Conservation (phyloP, 2,113 vertebrate genomes). For the Eubucco bourcierii region DNA sequence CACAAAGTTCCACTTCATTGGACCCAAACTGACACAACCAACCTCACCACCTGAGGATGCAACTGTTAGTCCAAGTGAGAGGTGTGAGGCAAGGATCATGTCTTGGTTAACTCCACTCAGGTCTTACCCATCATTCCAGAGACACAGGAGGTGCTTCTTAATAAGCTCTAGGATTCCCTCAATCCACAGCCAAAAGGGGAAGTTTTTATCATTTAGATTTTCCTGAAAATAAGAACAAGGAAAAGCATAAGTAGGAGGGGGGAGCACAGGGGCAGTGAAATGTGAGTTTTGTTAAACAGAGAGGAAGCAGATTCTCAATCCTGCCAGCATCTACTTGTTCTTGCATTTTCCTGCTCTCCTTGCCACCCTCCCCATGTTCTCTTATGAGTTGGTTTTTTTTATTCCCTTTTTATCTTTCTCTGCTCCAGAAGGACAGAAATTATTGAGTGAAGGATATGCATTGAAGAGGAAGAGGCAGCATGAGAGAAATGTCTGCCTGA, state of each 20-base stretch:
- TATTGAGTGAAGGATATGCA: neutral
- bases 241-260: neutral
- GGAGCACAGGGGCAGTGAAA: neutral
- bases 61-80: neutral
- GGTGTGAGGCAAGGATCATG: neutral
- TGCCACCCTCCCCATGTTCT: neutral
- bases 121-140: constrained; percentile 98
- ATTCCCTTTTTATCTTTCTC: neutral
- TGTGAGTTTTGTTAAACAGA: neutral
- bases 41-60: neutral
- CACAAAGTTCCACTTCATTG: neutral
- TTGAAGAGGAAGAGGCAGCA: neutral
- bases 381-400: too few relatives aligned
- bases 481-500: neutral
- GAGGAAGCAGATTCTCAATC: neutral
- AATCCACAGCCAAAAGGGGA: constrained; percentile 95
- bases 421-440: neutral
- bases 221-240: constrained; percentile 76
- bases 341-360: neutral
- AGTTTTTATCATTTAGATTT: constrained; percentile 88
- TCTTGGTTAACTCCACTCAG: neutral
- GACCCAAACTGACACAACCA: neutral
- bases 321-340: neutral
- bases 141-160: constrained; percentile 89
- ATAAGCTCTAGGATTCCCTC: constrained; percentile 96